A percentile compares a stretch with the other conserved stretches of the same genome.
phyloP scores from a whole-genome alignment of 2,113 vertebrate species.

The Cyprinodon variegatus region DNA sequence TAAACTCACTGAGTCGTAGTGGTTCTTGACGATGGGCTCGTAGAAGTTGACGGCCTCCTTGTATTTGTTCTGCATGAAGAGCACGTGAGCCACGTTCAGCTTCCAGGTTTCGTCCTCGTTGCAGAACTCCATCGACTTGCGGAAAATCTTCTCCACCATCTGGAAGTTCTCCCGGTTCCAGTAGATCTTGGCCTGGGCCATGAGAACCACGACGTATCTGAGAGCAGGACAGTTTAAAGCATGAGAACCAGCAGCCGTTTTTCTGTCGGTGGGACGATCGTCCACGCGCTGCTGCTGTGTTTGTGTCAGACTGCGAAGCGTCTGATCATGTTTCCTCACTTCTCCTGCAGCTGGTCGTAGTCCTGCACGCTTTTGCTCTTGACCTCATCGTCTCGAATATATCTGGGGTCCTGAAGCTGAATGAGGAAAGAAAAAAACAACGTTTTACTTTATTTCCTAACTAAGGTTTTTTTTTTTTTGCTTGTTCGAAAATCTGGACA shows the following conservation, averaged over 20 bases:
- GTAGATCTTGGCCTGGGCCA: slow-evolving; percentile 96
- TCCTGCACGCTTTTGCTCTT: slow-evolving; percentile 86
- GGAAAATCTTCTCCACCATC: slow-evolving; percentile 96
- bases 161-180: slow-evolving; percentile 95
- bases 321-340: slow-evolving; percentile 64
- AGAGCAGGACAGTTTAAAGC: accelerated
- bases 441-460: too few species aligned
- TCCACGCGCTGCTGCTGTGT: too few species aligned
- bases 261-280: too few species aligned
- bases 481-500: too few species aligned
- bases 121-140: slow-evolving; percentile 92
- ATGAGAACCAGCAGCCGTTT: background rate
- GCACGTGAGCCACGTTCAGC: slow-evolving; percentile 93
- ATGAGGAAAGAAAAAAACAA: background rate
- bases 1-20: slow-evolving; percentile 86
- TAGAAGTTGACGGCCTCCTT: slow-evolving; percentile 95
- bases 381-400: slow-evolving; percentile 85
- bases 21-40: slow-evolving; percentile 95
- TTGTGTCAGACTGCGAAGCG: too few species aligned
- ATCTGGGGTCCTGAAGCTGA: slow-evolving; percentile 86
- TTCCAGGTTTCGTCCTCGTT: slow-evolving; percentile 94
- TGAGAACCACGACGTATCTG: slow-evolving; percentile 90
- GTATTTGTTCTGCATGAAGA: slow-evolving; percentile 98
- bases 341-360: slow-evolving; percentile 89
- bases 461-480: too few species aligned